Evolutionary conservation across 2,797 vertebrate genomes (phyloP).

Genomic region (Acrossocheilus wenchowensis): DNA sequence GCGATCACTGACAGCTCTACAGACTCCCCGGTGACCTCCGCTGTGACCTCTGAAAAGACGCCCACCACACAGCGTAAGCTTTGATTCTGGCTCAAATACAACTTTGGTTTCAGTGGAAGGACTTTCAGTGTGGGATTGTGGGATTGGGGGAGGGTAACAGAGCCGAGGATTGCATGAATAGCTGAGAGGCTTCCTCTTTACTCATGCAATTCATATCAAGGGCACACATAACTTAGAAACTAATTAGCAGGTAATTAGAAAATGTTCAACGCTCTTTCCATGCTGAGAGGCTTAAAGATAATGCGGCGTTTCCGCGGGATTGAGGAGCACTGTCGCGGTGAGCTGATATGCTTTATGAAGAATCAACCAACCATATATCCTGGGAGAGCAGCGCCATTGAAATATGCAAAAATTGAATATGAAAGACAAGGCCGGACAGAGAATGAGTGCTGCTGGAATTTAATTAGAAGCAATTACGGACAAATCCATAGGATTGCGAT

Average conservation of each 20-base stretch:
- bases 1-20: background rate
- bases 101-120: background rate
- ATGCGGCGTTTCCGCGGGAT: constrained; percentile 48
- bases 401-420: constrained; percentile 70
- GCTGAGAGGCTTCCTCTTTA: constrained; percentile 42
- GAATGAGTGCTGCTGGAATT: constrained; percentile 64
- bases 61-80: background rate
- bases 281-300: constrained; percentile 57
- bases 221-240: constrained; percentile 61
- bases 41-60: background rate
- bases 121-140: constrained; percentile 3
- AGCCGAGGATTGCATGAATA: constrained; percentile 36
- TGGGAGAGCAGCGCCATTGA: constrained; percentile 61
- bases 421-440: constrained; percentile 62
- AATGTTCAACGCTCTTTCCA: constrained; percentile 60
- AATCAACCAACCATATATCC: constrained; percentile 63
- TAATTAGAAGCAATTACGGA: constrained; percentile 66
- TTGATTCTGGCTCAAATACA: background rate
- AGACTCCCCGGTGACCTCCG: background rate
- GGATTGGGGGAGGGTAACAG: constrained; percentile 15
- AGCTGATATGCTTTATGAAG: constrained; percentile 64
- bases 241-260: constrained; percentile 73
- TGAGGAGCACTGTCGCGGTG: constrained; percentile 42
- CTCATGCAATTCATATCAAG: constrained; percentile 57
- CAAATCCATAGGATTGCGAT: constrained; percentile 58